phyloP scores from a whole-genome alignment of 2,113 vertebrate species.

The Cynoglossus semilaevis region DNA sequence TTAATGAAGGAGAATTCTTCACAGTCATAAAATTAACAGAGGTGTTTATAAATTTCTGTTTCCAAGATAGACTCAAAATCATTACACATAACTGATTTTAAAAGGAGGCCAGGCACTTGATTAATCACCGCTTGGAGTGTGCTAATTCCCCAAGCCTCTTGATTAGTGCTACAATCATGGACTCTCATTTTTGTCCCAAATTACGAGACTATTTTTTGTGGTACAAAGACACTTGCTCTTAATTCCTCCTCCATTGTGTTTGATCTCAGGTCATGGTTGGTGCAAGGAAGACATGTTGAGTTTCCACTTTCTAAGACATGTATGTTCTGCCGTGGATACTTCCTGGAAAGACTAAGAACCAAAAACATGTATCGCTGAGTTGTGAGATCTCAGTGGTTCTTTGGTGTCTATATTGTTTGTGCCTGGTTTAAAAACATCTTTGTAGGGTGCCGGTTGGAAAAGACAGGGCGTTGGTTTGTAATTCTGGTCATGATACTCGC shows the following conservation, averaged over 20 bases:
- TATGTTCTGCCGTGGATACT: not conserved
- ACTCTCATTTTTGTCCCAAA: constrained; percentile 39
- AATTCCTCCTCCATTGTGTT: constrained; percentile 61
- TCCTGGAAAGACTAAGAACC: constrained; percentile 4
- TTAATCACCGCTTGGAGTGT: constrained; percentile 45
- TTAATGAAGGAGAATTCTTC: constrained; percentile 5
- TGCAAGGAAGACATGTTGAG: constrained; percentile 67
- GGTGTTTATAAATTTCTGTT: constrained; percentile 39
- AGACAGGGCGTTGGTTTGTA: constrained; percentile 9
- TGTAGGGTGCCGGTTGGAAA: constrained; percentile 3
- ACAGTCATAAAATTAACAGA: constrained; percentile 6
- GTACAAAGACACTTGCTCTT: constrained; percentile 35
- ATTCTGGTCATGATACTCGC: constrained; percentile 53
- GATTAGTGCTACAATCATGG: constrained; percentile 29
- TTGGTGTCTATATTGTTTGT: too few relatives aligned
- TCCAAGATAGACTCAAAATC: constrained; percentile 27
- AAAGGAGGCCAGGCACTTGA: constrained; percentile 31
- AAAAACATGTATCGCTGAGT: not conserved
- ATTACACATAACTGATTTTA: constrained; percentile 21
- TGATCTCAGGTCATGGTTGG: constrained; percentile 56
- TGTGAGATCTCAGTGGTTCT: too few relatives aligned
- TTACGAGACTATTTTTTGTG: constrained; percentile 43
- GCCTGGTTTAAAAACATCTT: too few relatives aligned
- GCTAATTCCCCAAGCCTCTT: constrained; percentile 27
- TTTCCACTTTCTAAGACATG: constrained; percentile 6